Evolutionary conservation across 2,113 vertebrate species (phyloP), one percentile per base, ranked within the genome.

Genomic region (Myotis davidii): DNA sequence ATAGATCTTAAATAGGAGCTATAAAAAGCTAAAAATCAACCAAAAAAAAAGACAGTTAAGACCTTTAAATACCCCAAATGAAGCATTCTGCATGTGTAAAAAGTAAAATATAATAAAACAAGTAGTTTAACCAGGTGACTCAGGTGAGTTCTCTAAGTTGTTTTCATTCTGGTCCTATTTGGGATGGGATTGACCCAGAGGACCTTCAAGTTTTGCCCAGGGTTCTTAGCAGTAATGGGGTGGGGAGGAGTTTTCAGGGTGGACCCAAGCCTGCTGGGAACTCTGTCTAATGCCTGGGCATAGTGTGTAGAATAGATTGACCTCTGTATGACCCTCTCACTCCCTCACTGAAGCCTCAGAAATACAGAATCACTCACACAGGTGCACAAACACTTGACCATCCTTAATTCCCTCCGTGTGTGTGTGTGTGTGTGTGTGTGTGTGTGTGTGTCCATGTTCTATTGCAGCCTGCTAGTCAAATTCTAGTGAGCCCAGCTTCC

Each of bases 291-390:
- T 16, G 17, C 39, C 18, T 70, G 37, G 73, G 56, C 34, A 17
- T 48, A 56, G 5, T n/a, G 4, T 6, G 13, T 32, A 4, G 7
- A 25, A 0, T 21, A 42, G 67, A 21, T 16, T 2, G n/a, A 17
- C n/a, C 34, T 42, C n/a, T 23, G 0, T 29, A 13, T 37, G 13
- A 56, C 18, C 48, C 18, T 61, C 37, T 9, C 6, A 14, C 2
- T 27, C 59, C 27, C 18, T 42, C 64, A 27, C 21, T 6, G n/a
- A 45, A 13, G 61, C 61, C 8, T 25, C 25, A 17, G 61, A 73
- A 61, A 83, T 69, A 54, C 1, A 48, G 65, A 88, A 27, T 18
- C 13, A 34, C 10, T 17, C 69, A 85, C 52, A 69, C 3, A 32
- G 8, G 45, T 9, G 20, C 39, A 34, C 45, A 83, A 25, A 16